Evolutionary conservation across 2,888 invertebrate genomes (phyloP).

Genomic region (Lochmaea capreae): DNA sequence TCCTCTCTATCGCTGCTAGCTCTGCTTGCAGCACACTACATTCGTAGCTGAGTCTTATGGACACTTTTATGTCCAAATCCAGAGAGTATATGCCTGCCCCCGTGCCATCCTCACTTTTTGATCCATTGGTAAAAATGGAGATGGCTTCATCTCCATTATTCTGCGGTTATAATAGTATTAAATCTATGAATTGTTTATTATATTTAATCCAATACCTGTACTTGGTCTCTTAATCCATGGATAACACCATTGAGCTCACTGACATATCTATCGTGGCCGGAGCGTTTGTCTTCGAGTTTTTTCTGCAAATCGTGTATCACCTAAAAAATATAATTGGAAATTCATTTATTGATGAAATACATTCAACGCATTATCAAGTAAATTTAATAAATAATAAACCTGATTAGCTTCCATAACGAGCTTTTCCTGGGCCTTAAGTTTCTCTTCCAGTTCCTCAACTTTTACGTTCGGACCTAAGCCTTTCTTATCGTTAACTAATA

Average conservation of each 20-base stretch:
- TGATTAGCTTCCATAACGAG: slow-evolving; percentile 50
- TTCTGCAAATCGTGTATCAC: slow-evolving; percentile 52
- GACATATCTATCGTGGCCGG: slow-evolving; percentile 51
- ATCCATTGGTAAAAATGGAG: too few relatives aligned
- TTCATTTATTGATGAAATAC: neutral
- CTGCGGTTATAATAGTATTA: too few relatives aligned
- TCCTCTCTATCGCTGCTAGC: too few relatives aligned
- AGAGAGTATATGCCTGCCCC: too few relatives aligned
- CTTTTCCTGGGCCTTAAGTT: slow-evolving; percentile 53
- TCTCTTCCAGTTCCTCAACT: slow-evolving; percentile 52
- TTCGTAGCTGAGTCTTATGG: too few relatives aligned
- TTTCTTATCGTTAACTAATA: slow-evolving; percentile 49
- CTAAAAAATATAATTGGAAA: slow-evolving; percentile 5
- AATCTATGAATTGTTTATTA: neutral
- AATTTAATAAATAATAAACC: neutral
- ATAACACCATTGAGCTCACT: slow-evolving; percentile 52
- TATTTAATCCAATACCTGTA: slow-evolving; percentile 44
- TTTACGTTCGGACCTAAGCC: slow-evolving; percentile 38
- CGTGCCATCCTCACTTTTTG: too few relatives aligned
- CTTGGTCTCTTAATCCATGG: slow-evolving; percentile 52
- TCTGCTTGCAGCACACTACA: too few relatives aligned
- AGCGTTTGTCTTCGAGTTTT: slow-evolving; percentile 55
- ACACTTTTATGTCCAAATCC: too few relatives aligned
- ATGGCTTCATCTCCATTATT: too few relatives aligned
- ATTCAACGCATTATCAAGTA: neutral